Evolutionary conservation across 2,888 invertebrate genomes (phyloP), one percentile per base, ranked within the genome.

Genomic region (Norana najaformis): DNA sequence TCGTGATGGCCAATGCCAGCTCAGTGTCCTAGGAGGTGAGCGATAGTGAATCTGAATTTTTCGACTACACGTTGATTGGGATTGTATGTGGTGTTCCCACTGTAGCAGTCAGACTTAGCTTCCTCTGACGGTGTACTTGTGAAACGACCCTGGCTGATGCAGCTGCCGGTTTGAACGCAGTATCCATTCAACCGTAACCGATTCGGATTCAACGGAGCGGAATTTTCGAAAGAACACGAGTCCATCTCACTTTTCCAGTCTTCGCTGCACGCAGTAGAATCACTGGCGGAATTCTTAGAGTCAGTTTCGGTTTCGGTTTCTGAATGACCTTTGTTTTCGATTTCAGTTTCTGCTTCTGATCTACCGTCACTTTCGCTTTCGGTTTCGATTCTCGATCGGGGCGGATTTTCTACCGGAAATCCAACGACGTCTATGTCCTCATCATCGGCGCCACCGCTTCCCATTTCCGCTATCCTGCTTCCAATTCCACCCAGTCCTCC

Each of bases 211-310:
- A 23, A 36, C 85, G 20, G 23, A 36, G 35, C 37, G 36, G 6
- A 35, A 20, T 16, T 37, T 35, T 36, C 36, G 8, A n/a, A 36
- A 23, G 85, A 36, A 37, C 20, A 0, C 16, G 85, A 23, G 36
- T 85, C 37, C 85, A 85, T 85, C 85, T 37, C 85, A 30, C 85
- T 36, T 85, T 85, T 35, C 36, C 35, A 69, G 69, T 69, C 69
- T 69, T n/a, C 69, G 69, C 11, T n/a, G 69, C 69, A 69, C 69
- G 69, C 69, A 30, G 69, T n/a, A n/a, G n/a, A 69, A 69, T 69
- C 69, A 69, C 69, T 69, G 3, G 8, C 69, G 69, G 30, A 69
- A n/a, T 69, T 69, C 69, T 69, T 69, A n/a, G 69, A 30, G 69
- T 69, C 69, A 69, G 69, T n/a, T 69, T 69, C 69, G n/a, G 69